A percentile compares a stretch with the other conserved stretches of the same genome.
Conservation (phyloP, 1,140 invertebrate genomes). For the Plectrocnemia conspersa region DNA sequence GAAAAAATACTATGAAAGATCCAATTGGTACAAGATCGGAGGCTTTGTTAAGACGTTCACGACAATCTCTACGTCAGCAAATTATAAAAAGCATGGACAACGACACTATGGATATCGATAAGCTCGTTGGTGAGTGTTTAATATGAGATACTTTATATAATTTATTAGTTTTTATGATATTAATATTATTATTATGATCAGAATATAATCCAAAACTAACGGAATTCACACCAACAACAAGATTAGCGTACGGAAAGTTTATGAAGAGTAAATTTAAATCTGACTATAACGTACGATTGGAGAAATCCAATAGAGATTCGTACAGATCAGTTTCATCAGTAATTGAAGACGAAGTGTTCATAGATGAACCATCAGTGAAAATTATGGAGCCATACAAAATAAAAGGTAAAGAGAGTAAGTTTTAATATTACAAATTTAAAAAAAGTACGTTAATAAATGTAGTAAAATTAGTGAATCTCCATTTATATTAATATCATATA, state of each 20-base stretch:
- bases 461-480: too few relatives aligned
- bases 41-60: constrained; percentile 55
- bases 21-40: constrained; percentile 73
- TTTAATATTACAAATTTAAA: too few relatives aligned
- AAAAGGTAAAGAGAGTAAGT: too few relatives aligned
- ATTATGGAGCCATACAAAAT: too few relatives aligned
- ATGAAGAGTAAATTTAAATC: constrained; percentile 65
- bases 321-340: too few relatives aligned
- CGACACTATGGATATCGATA: constrained; percentile 62
- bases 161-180: constrained; percentile 13
- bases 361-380: too few relatives aligned
- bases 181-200: constrained; percentile 35
- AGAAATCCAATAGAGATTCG: too few relatives aligned
- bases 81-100: constrained; percentile 59
- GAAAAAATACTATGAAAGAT: constrained; percentile 64
- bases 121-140: constrained; percentile 55
- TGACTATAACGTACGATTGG: constrained; percentile 50
- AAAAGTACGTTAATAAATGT: too few relatives aligned
- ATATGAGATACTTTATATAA: neutral
- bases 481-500: too few relatives aligned
- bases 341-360: constrained; percentile 44
- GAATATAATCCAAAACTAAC: constrained; percentile 78
- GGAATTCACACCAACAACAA: constrained; percentile 65
- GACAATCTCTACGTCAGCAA: constrained; percentile 64
- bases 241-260: constrained; percentile 81